Evolutionary conservation across 2,797 vertebrate genomes (phyloP).

Genomic region (Gobio occitaniae): DNA sequence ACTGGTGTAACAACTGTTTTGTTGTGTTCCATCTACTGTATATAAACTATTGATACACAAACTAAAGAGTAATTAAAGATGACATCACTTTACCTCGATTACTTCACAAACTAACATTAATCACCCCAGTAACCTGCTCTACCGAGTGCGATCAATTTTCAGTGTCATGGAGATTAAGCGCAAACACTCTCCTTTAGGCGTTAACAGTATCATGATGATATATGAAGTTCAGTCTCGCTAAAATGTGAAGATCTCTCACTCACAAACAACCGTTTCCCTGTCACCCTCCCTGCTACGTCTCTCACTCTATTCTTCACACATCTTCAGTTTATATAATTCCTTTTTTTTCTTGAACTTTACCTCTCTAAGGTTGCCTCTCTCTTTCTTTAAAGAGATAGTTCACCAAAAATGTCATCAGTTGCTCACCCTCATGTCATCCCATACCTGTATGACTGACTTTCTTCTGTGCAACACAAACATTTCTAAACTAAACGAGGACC

Average conservation of each 20-base stretch:
- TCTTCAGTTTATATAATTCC: conserved; percentile 2
- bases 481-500: background rate
- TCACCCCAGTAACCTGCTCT: conserved; percentile 7
- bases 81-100: conserved; percentile 5
- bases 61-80: background rate
- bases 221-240: background rate
- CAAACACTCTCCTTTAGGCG: background rate
- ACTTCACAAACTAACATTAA: background rate
- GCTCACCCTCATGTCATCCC: background rate
- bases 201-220: conserved; percentile 7
- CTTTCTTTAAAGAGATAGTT: conserved; percentile 3
- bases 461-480: background rate
- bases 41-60: conserved; percentile 7
- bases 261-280: conserved; percentile 32
- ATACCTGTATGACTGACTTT: background rate
- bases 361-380: background rate
- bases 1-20: conserved; percentile 4
- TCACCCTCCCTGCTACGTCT: conserved; percentile 18
- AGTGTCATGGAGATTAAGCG: background rate
- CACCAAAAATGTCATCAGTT: background rate
- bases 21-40: background rate
- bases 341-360: conserved; percentile 2
- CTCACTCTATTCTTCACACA: conserved; percentile 13
- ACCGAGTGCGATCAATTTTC: background rate
- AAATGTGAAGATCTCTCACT: conserved; percentile 9